Conservation (phyloP, 2,113 vertebrate species). For the Cichladusa arquata region DNA sequence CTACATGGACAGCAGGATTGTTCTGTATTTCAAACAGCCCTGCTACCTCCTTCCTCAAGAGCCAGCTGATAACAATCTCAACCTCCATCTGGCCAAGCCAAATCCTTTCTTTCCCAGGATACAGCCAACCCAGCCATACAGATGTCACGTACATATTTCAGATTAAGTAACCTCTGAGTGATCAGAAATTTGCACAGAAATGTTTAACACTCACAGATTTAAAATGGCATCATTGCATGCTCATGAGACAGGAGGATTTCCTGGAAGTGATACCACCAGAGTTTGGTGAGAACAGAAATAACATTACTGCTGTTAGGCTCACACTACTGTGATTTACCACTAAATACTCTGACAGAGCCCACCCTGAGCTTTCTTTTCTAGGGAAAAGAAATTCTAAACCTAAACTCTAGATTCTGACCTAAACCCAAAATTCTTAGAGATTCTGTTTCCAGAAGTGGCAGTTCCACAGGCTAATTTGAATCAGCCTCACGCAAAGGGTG, state of each 20-base stretch:
- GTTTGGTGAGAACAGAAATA: not conserved
- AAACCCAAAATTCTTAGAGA: not conserved
- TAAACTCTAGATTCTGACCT: not conserved
- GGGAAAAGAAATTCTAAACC: not conserved
- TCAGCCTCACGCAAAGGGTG: accelerated
- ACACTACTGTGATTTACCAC: not conserved
- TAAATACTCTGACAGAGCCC: not conserved
- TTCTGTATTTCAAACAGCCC: not conserved
- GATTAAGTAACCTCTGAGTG: not conserved
- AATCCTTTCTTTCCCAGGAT: not conserved
- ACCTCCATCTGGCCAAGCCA: not conserved
- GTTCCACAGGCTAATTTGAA: not conserved
- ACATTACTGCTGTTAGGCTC: not conserved
- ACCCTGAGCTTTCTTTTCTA: accelerated
- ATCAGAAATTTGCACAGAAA: not conserved
- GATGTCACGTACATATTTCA: not conserved
- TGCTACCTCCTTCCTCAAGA: not conserved
- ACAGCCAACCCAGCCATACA: not conserved
- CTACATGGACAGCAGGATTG: not conserved
- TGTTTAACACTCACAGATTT: not conserved
- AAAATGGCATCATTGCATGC: accelerated
- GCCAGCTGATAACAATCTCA: not conserved
- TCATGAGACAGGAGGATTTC: not conserved
- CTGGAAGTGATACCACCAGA: not conserved
- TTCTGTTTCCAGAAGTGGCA: not conserved